phyloP scores from a whole-genome alignment of 2,113 vertebrate genomes.

The Cyphomyrus plagiostoma region DNA sequence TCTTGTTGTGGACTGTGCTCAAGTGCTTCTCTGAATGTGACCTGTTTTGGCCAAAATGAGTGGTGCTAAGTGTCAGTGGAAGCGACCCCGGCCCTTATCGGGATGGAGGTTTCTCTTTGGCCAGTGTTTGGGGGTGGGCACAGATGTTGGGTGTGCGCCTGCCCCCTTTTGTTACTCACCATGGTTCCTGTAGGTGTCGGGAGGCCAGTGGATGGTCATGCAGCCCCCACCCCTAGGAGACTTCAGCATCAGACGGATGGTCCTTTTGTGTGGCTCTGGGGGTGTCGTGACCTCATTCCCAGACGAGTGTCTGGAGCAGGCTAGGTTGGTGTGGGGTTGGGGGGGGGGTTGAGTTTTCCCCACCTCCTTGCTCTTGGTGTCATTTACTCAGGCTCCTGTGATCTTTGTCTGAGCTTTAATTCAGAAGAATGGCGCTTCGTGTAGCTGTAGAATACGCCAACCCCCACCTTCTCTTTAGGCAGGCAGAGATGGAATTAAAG shows the following conservation, averaged over 20 bases:
- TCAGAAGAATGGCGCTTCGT: not conserved
- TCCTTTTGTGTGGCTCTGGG: slow-evolving; percentile 30
- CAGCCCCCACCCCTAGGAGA: not conserved
- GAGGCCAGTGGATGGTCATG: not conserved
- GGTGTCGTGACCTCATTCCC: slow-evolving; percentile 40
- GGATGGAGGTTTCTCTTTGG: not conserved
- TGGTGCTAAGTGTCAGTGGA: not conserved
- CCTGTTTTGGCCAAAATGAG: not conserved
- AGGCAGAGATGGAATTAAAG: not conserved
- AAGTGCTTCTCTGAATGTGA: not conserved
- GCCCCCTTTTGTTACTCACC: not conserved
- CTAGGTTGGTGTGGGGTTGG: slow-evolving; percentile 17
- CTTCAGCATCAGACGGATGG: slow-evolving; percentile 5
- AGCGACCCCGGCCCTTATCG: not conserved
- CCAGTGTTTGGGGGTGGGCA: not conserved
- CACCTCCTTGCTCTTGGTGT: not conserved
- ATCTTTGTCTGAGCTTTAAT: slow-evolving; percentile 10
- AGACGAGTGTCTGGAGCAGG: slow-evolving; percentile 32
- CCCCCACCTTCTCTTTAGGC: not conserved
- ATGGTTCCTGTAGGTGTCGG: not conserved
- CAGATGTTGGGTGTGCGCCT: not conserved
- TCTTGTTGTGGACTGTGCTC: not conserved
- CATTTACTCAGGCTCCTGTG: not conserved
- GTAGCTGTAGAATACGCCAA: not conserved
- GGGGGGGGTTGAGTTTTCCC: not conserved